Evolutionary conservation across 2,888 invertebrate genomes (phyloP).

Genomic region (Cabera pusaria): DNA sequence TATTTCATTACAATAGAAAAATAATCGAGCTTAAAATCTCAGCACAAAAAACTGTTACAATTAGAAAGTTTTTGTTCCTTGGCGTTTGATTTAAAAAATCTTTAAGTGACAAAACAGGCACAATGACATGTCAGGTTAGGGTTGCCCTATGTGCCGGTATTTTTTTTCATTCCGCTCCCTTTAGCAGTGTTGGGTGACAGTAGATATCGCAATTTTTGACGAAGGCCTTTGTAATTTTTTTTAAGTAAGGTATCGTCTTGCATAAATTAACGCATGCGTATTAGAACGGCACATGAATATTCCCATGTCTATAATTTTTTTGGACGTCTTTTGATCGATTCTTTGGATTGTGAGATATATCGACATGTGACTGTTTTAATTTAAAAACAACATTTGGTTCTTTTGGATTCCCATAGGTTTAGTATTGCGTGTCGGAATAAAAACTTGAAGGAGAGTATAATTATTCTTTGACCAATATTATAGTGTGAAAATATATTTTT

Average conservation of each 20-base stretch:
- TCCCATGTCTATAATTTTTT: constrained; percentile 70
- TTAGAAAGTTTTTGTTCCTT: constrained; percentile 78
- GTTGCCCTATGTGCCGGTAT: constrained; percentile 46
- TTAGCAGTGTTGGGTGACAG: constrained; percentile 75
- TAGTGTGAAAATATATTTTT: no score
- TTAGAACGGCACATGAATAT: constrained; percentile 70
- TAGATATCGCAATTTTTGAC: constrained; percentile 73
- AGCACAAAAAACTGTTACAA: constrained; percentile 78
- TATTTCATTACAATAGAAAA: constrained; percentile 55
- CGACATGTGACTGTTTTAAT: constrained; percentile 42
- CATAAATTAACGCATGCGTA: constrained; percentile 75
- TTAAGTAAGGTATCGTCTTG: constrained; percentile 67
- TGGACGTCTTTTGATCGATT: constrained; percentile 30
- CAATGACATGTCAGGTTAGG: constrained; percentile 79
- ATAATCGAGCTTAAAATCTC: constrained; percentile 78
- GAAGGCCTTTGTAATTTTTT: constrained; percentile 65
- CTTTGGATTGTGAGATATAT: constrained; percentile 32
- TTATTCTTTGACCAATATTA: no score
- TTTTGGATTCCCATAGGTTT: no score
- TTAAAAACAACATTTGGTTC: constrained; percentile 38
- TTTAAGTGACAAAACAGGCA: constrained; percentile 76
- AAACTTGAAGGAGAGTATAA: no score
- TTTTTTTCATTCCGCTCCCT: constrained; percentile 46
- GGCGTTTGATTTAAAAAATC: constrained; percentile 58
- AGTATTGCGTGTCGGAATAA: no score